Base-by-base conservation (phyloP, 2,113 vertebrate genomes). In the Dipodomys spectabilis region DNA sequence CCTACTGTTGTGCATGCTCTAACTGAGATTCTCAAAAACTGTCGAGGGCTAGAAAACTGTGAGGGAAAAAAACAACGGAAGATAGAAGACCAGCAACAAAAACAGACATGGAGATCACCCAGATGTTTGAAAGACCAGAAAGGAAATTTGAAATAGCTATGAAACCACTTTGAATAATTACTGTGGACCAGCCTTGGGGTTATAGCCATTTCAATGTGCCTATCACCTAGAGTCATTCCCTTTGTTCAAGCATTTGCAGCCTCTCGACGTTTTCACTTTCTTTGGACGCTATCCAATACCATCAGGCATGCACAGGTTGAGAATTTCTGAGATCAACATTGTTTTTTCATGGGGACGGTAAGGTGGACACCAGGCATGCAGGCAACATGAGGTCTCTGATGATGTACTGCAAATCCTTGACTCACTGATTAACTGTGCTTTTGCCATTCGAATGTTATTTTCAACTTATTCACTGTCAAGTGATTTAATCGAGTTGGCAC, bases 401-500 rank as follows among this genome's bases (percentile, higher is more conserved):
- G 7, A 4, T 35, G 27, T 27, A 22, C 19, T 72, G 10, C 45
- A 60, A 95, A 91, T 15, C 18, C 74, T 83, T 62, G 57, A 64
- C 49, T 81, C 10, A 22, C 16, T 19, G 53, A 77, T 13, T 71
- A 32, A 69, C 19, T 60, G 27, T 32, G n/a, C 30, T 91, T 80
- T 69, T 81, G 22, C 60, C 11, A 7, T 57, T 83, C 89, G 62
- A 64, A 19, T 68, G 23, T 73, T 57, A 30, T 32, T 83, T 57
- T 9, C 80, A 91, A 94, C 44, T 89, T 88, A 77, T 64, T 77
- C 15, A 77, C n/a, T 69, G 65, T 39, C 73, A 60, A 32, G 28
- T 67, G 27, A 71, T 25, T 95, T 91, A 78, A 91, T 73, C n/a
- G 57, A 75, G 32, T 84, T 83, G 77, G 30, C 77, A 64, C 7